Evolutionary conservation across 2,888 invertebrate species (phyloP).

Genomic region (Pseudoips prasinana): DNA sequence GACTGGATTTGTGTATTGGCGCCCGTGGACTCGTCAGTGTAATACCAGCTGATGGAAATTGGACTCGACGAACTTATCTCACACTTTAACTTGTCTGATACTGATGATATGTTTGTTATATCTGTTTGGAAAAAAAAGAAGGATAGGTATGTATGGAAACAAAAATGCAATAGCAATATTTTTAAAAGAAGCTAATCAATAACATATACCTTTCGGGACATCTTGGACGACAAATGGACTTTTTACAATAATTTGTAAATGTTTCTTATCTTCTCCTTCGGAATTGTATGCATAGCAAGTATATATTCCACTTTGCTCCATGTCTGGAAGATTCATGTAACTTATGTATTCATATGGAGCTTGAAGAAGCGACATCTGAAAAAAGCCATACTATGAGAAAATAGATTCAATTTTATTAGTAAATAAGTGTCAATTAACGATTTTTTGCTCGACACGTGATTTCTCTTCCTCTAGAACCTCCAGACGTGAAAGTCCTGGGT

Average conservation of each 20-base stretch:
- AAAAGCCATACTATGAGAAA: too few relatives aligned
- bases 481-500: too few relatives aligned
- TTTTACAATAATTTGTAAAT: not conserved
- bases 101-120: too few relatives aligned
- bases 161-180: too few relatives aligned
- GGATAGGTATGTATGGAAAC: too few relatives aligned
- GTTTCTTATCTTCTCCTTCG: not conserved
- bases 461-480: too few relatives aligned
- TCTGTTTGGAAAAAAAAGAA: too few relatives aligned
- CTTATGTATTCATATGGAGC: not conserved
- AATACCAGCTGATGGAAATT: not conserved
- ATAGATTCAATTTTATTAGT: too few relatives aligned
- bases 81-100: too few relatives aligned
- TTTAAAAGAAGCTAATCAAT: too few relatives aligned
- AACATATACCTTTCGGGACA: not conserved
- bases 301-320: not conserved
- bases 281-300: not conserved
- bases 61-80: not conserved
- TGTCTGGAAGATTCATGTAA: not conserved
- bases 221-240: not conserved
- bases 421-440: too few relatives aligned
- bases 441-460: too few relatives aligned
- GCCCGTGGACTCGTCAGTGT: not conserved
- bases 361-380: not conserved
- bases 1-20: not conserved